Conservation (phyloP, 2,113 vertebrate species). For the Melanerpes aurifrons region DNA sequence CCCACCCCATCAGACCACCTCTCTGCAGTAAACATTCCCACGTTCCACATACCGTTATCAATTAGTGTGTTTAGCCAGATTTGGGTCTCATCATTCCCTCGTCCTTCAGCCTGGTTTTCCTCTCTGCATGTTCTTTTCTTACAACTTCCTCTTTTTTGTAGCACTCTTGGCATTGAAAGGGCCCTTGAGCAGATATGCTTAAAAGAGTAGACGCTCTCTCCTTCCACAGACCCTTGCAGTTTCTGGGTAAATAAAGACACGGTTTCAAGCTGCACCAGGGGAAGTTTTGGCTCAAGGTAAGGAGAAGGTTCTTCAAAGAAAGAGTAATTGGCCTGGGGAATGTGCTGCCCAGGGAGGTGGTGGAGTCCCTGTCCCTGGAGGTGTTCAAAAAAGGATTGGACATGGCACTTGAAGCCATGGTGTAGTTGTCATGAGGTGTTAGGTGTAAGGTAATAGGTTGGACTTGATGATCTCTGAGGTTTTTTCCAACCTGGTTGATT, state of each 20-base stretch:
- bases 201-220: neutral
- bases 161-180: neutral
- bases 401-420: too few species aligned
- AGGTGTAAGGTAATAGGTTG: too few species aligned
- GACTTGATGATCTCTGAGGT: too few species aligned
- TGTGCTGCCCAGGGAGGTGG: too few species aligned
- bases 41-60: fast-evolving
- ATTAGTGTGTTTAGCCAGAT: neutral
- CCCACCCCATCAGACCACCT: fast-evolving
- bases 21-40: neutral
- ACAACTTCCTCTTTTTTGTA: neutral
- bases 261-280: too few species aligned
- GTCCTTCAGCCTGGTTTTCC: neutral
- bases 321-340: too few species aligned
- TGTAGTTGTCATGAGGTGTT: too few species aligned
- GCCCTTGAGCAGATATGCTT: neutral
- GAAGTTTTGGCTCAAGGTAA: too few species aligned
- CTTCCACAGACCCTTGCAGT: neutral
- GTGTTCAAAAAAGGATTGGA: too few species aligned
- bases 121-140: neutral
- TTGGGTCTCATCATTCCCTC: neutral
- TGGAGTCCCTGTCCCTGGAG: too few species aligned
- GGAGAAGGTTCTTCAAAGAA: too few species aligned
- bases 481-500: too few species aligned
- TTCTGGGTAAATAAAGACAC: neutral